Percentiles rank a stretch among this genome's conserved stretches.
phyloP scores from a whole-genome alignment of 2,888 invertebrate species.

The Cheilosia vernalis region DNA sequence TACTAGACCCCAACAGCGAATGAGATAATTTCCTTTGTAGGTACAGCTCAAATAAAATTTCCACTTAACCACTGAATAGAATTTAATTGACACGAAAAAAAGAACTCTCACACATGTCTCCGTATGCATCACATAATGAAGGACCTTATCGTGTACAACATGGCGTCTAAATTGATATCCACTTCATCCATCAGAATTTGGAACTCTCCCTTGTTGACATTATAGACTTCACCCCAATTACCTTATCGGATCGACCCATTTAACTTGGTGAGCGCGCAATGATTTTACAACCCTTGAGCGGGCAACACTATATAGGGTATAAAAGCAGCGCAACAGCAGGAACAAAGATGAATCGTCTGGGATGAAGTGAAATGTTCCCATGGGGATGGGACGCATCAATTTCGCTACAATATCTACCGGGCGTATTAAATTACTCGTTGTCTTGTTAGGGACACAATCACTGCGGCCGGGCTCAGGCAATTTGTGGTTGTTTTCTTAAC shows the following conservation, averaged over 20 bases:
- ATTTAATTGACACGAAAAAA: slow-evolving; percentile 59
- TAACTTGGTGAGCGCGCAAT: slow-evolving; percentile 78
- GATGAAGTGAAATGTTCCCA: slow-evolving; percentile 67
- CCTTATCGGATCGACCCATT: slow-evolving; percentile 82
- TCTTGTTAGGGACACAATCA: slow-evolving; percentile 80
- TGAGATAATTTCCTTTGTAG: not conserved
- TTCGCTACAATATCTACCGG: slow-evolving; percentile 69
- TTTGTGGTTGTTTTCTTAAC: slow-evolving; percentile 64
- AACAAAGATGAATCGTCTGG: slow-evolving; percentile 44
- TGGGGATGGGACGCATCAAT: slow-evolving; percentile 71
- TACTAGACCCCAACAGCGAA: too few species aligned
- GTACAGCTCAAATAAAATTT: slow-evolving; percentile 14
- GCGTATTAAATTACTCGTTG: slow-evolving; percentile 82
- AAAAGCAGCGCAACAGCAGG: slow-evolving; percentile 21
- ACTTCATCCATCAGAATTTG: slow-evolving; percentile 65
- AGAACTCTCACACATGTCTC: slow-evolving; percentile 30
- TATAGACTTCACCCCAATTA: slow-evolving; percentile 82
- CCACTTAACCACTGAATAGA: slow-evolving; percentile 68
- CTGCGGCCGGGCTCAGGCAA: slow-evolving; percentile 45
- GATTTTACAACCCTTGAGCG: slow-evolving; percentile 41
- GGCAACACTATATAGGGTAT: not conserved
- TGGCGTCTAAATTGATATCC: slow-evolving; percentile 72
- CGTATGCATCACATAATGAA: slow-evolving; percentile 5
- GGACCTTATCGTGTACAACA: slow-evolving; percentile 57
- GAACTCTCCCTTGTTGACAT: slow-evolving; percentile 73